Percentiles rank a stretch among this genome's conserved stretches.
Evolutionary conservation across 2,797 vertebrate genomes (phyloP).

Genomic region (Halcyon badia): DNA sequence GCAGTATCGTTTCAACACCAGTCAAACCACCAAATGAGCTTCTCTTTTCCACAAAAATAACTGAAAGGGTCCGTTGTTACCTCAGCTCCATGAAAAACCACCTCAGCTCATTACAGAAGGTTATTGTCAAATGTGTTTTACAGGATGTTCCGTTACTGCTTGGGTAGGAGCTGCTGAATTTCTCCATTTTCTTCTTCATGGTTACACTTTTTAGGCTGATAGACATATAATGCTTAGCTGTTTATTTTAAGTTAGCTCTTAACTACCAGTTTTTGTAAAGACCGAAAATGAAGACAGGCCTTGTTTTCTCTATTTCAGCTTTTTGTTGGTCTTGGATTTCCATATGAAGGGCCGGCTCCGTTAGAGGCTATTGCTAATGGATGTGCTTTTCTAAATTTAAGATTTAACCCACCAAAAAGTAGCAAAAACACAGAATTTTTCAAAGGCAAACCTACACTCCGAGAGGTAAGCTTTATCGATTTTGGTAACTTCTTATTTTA

Average conservation of each 20-base stretch:
- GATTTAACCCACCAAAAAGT: constrained; percentile 95
- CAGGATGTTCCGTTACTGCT: not conserved
- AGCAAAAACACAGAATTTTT: constrained; percentile 99
- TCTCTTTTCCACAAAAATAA: not conserved
- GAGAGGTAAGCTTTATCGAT: constrained; percentile 88
- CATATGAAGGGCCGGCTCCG: constrained; percentile 96
- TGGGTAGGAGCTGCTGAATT: not conserved
- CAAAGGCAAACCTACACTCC: constrained; percentile 96
- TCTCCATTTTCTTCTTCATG: not conserved
- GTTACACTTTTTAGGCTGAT: not conserved
- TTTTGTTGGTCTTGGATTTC: constrained; percentile 96
- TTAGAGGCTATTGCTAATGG: constrained; percentile 97
- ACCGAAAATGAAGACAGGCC: not conserved
- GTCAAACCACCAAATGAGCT: constrained; percentile 17
- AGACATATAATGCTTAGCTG: not conserved
- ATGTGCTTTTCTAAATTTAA: constrained; percentile 95
- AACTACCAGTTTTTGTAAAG: not conserved
- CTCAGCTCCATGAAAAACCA: constrained; percentile 53
- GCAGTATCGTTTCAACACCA: constrained; percentile 24
- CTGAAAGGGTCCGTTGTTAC: constrained; percentile 74
- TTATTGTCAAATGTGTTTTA: constrained; percentile 63
- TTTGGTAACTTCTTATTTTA: not conserved
- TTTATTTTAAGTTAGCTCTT: not conserved
- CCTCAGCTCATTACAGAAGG: constrained; percentile 72
- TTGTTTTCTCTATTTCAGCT: constrained; percentile 82